Conservation (phyloP, 2,797 vertebrate genomes). For the Notolabrus celidotus region DNA sequence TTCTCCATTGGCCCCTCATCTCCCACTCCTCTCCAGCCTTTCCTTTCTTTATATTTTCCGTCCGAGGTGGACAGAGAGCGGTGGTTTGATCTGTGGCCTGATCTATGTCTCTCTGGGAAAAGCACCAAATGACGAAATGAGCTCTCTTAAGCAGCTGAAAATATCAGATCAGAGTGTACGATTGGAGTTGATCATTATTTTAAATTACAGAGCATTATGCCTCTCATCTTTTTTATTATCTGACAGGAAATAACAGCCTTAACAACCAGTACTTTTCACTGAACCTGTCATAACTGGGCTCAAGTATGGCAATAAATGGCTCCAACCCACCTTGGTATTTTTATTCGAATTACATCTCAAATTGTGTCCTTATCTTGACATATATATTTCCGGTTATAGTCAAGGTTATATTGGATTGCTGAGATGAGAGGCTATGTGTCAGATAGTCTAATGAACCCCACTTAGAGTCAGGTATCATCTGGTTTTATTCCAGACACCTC, state of each 20-base stretch:
- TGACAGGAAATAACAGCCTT: conserved; percentile 43
- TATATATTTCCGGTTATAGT: background rate
- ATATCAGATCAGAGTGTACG: conserved; percentile 40
- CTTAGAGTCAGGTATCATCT: conserved; percentile 12
- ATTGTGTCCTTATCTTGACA: conserved; percentile 19
- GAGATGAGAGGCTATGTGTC: background rate
- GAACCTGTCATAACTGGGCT: conserved; percentile 31
- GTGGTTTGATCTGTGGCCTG: conserved; percentile 37
- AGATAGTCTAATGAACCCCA: conserved; percentile 11
- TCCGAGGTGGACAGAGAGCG: conserved; percentile 24
- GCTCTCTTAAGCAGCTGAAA: conserved; percentile 45
- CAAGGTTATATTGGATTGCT: background rate
- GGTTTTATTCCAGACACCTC: too few relatives aligned
- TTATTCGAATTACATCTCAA: conserved; percentile 29
- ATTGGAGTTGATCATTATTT: conserved; percentile 56
- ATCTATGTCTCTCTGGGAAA: conserved; percentile 41
- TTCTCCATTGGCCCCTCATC: conserved; percentile 18
- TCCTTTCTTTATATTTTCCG: too few relatives aligned
- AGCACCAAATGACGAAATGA: conserved; percentile 41
- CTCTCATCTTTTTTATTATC: conserved; percentile 50
- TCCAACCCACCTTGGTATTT: conserved; percentile 37
- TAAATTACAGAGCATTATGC: conserved; percentile 58
- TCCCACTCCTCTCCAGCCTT: background rate
- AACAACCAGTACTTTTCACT: conserved; percentile 49
- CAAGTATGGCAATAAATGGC: conserved; percentile 42